Evolutionary conservation across 2,888 invertebrate species (phyloP).

Genomic region (Entomobrya multifasciata): DNA sequence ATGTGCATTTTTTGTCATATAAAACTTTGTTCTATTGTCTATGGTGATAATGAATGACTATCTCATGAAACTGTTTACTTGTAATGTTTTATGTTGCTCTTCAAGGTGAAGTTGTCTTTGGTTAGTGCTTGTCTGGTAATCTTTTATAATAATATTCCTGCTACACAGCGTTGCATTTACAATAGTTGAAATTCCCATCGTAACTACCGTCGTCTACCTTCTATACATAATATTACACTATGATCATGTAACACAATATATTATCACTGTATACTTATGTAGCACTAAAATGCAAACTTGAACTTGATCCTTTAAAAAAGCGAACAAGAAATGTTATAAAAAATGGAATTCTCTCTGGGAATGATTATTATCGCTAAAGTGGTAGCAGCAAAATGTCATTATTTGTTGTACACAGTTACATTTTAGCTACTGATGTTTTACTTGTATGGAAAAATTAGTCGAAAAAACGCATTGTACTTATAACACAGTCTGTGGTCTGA

Average conservation of each 20-base stretch:
- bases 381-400: too few species aligned
- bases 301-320: constrained; percentile 33
- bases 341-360: background rate
- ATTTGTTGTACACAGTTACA: constrained; percentile 32
- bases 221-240: background rate
- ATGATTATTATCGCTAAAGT: background rate
- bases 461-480: too few species aligned
- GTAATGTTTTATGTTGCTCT: background rate
- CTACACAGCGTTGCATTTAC: constrained; percentile 47
- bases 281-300: constrained; percentile 43
- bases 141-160: background rate
- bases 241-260: background rate
- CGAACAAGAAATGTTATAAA: constrained; percentile 3
- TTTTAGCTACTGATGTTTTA: background rate
- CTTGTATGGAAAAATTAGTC: too few species aligned
- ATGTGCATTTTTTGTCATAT: background rate
- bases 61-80: constrained; percentile 8
- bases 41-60: background rate
- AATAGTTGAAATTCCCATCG: constrained; percentile 61
- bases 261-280: background rate
- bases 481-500: too few species aligned
- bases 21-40: too few species aligned
- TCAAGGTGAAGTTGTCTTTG: constrained; percentile 55
- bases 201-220: constrained; percentile 38
- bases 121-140: constrained; percentile 56